Conservation (phyloP, 2,888 invertebrate species). For the Syrista parreyssii region DNA sequence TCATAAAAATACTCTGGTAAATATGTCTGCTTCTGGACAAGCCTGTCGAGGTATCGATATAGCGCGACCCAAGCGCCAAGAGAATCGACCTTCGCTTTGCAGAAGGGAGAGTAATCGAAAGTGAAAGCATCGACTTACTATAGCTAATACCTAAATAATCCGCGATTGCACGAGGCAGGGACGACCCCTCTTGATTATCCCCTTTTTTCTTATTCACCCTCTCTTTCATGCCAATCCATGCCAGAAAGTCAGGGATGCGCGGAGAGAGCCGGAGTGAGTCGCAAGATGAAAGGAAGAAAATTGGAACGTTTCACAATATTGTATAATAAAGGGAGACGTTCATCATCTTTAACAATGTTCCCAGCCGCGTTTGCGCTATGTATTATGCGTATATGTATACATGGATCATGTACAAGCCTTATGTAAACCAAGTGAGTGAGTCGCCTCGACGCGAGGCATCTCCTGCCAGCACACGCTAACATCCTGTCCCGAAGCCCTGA, state of each 20-base stretch:
- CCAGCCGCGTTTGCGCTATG: neutral
- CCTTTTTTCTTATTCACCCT: neutral
- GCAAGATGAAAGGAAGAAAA: slow-evolving; percentile 4
- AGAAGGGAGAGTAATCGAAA: too few species aligned
- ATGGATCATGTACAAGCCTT: neutral
- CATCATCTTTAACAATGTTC: neutral
- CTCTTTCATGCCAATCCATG: neutral
- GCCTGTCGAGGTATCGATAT: too few species aligned
- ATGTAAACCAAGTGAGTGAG: neutral
- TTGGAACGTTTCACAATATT: neutral
- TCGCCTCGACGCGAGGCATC: too few species aligned
- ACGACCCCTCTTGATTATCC: neutral
- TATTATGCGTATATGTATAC: neutral
- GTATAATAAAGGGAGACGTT: neutral
- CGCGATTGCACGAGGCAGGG: neutral
- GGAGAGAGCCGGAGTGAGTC: neutral
- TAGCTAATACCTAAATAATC: neutral
- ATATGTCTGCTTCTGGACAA: too few species aligned
- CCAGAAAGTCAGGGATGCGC: neutral
- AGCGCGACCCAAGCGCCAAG: too few species aligned
- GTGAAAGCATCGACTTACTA: too few species aligned
- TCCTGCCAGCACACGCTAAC: too few species aligned
- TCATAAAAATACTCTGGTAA: too few species aligned
- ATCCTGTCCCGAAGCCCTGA: too few species aligned
- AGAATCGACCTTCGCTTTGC: too few species aligned